A percentile compares a stretch with the other conserved stretches of the same genome.
These are phyloP conservation scores for Hofmannophila pseudospretella DNA, from an alignment of 2,888 invertebrate species.

Conservation along the genomic window DNA sequence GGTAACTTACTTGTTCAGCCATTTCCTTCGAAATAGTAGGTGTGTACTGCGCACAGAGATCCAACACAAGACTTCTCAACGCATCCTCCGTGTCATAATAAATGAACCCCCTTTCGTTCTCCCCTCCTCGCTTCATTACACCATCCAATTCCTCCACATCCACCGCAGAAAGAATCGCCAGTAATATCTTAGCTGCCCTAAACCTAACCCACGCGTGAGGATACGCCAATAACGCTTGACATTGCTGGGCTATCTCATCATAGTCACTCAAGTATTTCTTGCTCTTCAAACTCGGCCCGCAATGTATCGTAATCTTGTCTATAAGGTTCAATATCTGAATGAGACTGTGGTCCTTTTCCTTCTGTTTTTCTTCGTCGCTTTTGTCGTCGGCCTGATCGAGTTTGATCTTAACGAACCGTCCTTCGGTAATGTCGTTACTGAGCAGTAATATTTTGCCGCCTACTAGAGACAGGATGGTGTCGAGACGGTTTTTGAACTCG, in stretches of 20 bases:
- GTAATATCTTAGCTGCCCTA: conserved; percentile 85
- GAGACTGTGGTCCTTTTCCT: conserved; percentile 83
- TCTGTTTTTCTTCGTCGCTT: conserved; percentile 78
- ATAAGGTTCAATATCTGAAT: conserved; percentile 86
- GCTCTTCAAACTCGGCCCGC: conserved; percentile 77
- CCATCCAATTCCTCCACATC: conserved; percentile 79
- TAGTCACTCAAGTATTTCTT: conserved; percentile 59
- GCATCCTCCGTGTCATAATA: conserved; percentile 79
- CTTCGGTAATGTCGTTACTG: conserved; percentile 69
- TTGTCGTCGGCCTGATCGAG: conserved; percentile 49
- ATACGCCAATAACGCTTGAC: conserved; percentile 85
- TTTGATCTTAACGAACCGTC: conserved; percentile 78
- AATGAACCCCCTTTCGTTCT: conserved; percentile 75
- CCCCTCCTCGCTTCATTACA: conserved; percentile 50
- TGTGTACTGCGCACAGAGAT: conserved; percentile 86
- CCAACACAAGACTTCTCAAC: conserved; percentile 83
- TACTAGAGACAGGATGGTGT: conserved; percentile 78
- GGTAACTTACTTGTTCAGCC: conserved; percentile 82
- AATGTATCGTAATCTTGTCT: conserved; percentile 81
- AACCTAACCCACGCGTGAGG: conserved; percentile 93
- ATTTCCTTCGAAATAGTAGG: conserved; percentile 84
- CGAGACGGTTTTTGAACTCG: conserved; percentile 82
- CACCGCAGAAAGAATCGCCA: conserved; percentile 81
- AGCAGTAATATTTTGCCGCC: conserved; percentile 71
- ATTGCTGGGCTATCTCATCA: conserved; percentile 80